Conservation (phyloP, 1,140 invertebrate genomes). For the Myzus persicae region DNA sequence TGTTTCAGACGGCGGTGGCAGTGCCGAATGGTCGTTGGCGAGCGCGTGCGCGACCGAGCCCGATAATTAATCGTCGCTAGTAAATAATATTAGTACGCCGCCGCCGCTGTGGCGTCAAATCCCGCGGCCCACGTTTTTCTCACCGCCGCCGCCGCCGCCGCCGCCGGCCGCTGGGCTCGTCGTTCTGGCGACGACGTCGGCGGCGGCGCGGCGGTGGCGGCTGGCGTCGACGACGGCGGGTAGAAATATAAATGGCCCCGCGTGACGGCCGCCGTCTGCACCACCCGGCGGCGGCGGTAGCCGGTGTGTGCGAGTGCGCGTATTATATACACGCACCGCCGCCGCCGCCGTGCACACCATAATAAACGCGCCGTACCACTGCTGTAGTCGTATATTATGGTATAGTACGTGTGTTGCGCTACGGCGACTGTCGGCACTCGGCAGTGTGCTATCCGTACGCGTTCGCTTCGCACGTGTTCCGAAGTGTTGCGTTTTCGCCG, state of each 20-base stretch:
- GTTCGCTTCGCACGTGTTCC: conserved; percentile 8
- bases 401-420: background rate
- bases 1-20: background rate
- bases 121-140: conserved; percentile 44
- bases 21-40: background rate
- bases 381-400: background rate
- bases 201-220: background rate
- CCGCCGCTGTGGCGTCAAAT: conserved; percentile 47
- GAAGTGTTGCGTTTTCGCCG: background rate
- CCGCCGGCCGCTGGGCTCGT: background rate
- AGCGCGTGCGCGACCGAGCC: background rate
- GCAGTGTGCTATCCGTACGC: conserved; percentile 45
- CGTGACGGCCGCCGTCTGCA: conserved; percentile 46
- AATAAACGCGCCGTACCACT: background rate
- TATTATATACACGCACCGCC: conserved; percentile 13
- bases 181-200: conserved; percentile 20
- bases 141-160: conserved; percentile 12
- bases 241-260: conserved; percentile 43
- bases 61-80: conserved; percentile 44
- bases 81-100: conserved; percentile 32
- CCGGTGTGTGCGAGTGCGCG: conserved; percentile 45
- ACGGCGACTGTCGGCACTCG: background rate
- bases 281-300: conserved; percentile 22
- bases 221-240: background rate
- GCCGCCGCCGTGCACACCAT: background rate